Percentiles rank a stretch among this genome's conserved stretches.
phyloP scores from a whole-genome alignment of 2,888 invertebrate species.

The Diplazon laetatorius region DNA sequence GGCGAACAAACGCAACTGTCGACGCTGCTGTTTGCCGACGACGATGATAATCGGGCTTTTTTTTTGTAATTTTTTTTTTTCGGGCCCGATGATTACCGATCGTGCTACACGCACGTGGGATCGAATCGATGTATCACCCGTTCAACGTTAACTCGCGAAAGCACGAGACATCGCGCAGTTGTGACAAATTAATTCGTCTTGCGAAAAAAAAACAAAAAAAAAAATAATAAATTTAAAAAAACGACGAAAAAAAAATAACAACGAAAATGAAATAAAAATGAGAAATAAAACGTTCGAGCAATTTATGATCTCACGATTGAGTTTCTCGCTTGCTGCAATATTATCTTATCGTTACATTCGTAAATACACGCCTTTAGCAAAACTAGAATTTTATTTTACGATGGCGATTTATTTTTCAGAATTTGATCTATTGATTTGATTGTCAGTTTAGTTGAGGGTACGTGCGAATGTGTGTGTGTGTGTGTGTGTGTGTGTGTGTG shows the following conservation, averaged over 20 bases:
- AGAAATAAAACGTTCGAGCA: not conserved
- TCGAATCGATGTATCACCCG: not conserved
- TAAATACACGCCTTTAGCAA: not conserved
- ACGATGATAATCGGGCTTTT: not conserved
- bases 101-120: too few relatives aligned
- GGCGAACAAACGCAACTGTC: not conserved
- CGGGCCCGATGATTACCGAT: too few relatives aligned
- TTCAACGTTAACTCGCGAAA: constrained; percentile 1
- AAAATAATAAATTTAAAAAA: too few relatives aligned
- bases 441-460: not conserved
- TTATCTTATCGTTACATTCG: not conserved
- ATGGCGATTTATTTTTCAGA: not conserved
- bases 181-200: not conserved
- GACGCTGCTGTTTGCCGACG: not conserved
- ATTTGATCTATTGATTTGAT: not conserved
- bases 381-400: not conserved
- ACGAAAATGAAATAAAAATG: too few relatives aligned
- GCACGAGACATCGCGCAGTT: constrained; percentile 8
- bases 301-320: constrained; percentile 3
- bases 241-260: too few relatives aligned
- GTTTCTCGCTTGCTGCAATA: not conserved
- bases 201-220: not conserved
- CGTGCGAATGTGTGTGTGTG: not conserved
- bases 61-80: too few relatives aligned
- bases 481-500: not conserved